phyloP scores from a whole-genome alignment of 2,888 invertebrate genomes.

The Agrotis puta region DNA sequence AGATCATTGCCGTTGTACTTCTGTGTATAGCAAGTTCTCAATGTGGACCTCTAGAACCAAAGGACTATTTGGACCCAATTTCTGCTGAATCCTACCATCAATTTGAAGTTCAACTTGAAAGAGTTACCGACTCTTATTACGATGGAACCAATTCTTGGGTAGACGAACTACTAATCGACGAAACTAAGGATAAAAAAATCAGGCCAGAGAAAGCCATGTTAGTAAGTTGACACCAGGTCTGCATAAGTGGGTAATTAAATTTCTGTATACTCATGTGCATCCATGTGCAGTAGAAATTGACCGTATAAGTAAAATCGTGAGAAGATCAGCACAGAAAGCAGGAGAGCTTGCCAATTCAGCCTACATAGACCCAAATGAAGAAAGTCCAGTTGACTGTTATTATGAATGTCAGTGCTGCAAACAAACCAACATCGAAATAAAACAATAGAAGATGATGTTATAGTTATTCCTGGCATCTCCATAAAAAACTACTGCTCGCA shows the following conservation, averaged over 20 bases:
- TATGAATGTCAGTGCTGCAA: too few relatives aligned
- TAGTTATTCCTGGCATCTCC: too few relatives aligned
- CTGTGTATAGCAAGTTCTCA: constrained; percentile 12
- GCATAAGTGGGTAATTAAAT: constrained; percentile 6
- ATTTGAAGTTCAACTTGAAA: background rate
- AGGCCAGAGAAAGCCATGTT: background rate
- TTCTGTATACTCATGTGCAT: background rate
- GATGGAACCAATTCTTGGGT: background rate
- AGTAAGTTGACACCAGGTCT: background rate
- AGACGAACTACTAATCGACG: constrained; percentile 4
- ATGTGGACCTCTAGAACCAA: background rate
- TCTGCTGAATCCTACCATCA: too few relatives aligned
- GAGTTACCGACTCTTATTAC: background rate
- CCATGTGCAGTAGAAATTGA: background rate
- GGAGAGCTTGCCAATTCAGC: background rate
- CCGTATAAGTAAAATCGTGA: background rate
- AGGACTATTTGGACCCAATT: background rate
- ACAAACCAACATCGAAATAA: too few relatives aligned
- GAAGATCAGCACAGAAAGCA: background rate
- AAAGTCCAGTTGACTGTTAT: too few relatives aligned
- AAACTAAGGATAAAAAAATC: constrained; percentile 2
- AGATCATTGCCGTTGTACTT: constrained; percentile 1
- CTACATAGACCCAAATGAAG: background rate
- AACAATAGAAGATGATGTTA: too few relatives aligned
- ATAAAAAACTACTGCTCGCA: too few relatives aligned